Conservation (phyloP, 2,113 vertebrate genomes). For the Ceyx cyanopectus region DNA sequence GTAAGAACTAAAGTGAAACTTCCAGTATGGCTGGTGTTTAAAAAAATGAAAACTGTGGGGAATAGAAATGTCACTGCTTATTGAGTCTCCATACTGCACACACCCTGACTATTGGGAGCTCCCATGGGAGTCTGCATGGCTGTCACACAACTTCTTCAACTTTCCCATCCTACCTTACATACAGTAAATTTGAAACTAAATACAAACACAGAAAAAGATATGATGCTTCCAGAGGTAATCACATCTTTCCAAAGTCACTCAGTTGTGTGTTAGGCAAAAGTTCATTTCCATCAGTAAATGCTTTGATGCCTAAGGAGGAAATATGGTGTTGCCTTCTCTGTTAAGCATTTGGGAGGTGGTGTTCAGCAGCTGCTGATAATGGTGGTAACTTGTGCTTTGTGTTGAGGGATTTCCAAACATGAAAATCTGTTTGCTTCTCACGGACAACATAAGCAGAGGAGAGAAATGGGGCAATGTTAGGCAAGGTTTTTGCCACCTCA, state of each 20-base stretch:
- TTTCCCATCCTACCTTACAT: neutral
- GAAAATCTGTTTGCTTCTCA: neutral
- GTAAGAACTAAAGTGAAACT: slow-evolving; percentile 14
- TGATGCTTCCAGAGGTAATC: neutral
- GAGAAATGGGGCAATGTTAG: neutral
- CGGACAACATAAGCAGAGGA: neutral
- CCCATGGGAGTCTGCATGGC: neutral
- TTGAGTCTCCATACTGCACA: neutral
- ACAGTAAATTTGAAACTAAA: neutral
- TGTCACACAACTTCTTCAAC: neutral
- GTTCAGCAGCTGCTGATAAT: neutral
- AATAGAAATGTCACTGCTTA: neutral
- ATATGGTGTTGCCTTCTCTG: neutral
- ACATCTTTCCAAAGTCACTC: neutral
- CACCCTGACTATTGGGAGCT: neutral
- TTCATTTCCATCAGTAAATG: neutral
- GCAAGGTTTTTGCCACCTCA: neutral
- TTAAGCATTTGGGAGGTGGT: neutral
- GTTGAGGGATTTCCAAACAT: neutral
- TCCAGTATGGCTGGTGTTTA: neutral
- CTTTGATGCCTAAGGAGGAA: slow-evolving; percentile 1
- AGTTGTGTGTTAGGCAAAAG: neutral
- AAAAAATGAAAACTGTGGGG: slow-evolving; percentile 21
- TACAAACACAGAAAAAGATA: neutral
- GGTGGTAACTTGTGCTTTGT: neutral